A percentile compares a stretch with the other conserved stretches of the same genome.
Conservation (phyloP, 2,113 vertebrate genomes). For the Hystrix brachyura region DNA sequence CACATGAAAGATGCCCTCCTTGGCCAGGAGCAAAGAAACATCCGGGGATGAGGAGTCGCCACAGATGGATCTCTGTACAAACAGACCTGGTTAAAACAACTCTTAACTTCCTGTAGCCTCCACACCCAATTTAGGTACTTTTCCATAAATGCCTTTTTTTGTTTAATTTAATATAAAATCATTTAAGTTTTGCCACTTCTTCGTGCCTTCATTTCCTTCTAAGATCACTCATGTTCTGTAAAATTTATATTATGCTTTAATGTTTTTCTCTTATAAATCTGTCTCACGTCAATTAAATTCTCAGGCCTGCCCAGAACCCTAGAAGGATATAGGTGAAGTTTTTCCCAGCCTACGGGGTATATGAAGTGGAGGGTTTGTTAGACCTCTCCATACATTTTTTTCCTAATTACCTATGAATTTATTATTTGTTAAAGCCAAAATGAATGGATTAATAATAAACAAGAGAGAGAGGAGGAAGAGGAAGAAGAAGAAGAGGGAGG, state of each 20-base stretch:
- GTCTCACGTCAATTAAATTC: background rate
- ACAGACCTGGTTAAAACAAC: background rate
- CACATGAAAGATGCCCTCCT: background rate
- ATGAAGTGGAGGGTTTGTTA: rapidly evolving
- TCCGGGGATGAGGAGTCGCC: rapidly evolving
- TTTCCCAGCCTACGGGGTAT: no score
- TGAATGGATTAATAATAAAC: background rate
- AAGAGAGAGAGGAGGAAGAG: no score
- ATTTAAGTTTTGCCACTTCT: background rate
- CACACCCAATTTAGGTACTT: no score
- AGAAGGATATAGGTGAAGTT: background rate
- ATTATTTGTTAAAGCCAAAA: background rate
- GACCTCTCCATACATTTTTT: no score
- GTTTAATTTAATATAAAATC: background rate
- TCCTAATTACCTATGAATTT: background rate
- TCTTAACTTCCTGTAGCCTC: background rate
- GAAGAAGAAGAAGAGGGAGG: no score
- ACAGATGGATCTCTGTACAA: background rate
- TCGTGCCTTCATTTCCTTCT: background rate
- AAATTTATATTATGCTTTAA: background rate
- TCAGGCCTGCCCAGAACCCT: background rate
- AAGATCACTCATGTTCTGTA: background rate
- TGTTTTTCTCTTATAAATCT: background rate
- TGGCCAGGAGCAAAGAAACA: background rate
- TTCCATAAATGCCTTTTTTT: background rate